Evolutionary conservation across 1,140 invertebrate genomes (phyloP).

Genomic region (Acromyrmex heyeri): DNA sequence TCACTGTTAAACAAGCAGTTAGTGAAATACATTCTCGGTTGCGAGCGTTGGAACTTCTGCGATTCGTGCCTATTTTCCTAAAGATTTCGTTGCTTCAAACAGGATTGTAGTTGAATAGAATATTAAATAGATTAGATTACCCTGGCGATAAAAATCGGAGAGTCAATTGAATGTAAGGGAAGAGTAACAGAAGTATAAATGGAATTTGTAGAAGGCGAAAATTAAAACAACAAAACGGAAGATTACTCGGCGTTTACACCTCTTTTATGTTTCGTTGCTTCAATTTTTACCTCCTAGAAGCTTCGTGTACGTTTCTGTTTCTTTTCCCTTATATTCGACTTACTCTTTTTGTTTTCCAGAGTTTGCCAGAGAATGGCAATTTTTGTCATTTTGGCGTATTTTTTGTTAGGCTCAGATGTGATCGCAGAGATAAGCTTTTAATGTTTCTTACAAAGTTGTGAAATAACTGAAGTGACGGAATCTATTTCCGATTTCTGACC

Average conservation of each 20-base stretch:
- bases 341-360: no score
- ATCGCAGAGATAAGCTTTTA: not conserved
- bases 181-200: no score
- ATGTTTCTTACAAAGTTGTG: not conserved
- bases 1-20: not conserved
- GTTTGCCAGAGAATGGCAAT: not conserved
- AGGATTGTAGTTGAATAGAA: not conserved
- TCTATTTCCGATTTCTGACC: not conserved
- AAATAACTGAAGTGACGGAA: not conserved
- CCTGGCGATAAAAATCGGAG: no score
- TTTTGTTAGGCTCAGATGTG: not conserved
- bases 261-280: no score
- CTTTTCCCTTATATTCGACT: no score
- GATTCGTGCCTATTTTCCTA: not conserved
- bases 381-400: not conserved
- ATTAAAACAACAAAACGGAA: no score
- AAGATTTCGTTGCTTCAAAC: not conserved
- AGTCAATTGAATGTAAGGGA: no score
- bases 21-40: not conserved
- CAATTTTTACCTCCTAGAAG: no score
- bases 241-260: no score
- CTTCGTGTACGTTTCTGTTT: no score
- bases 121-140: not conserved
- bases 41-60: not conserved
- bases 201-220: no score